These are phyloP conservation scores for Lymantria dispar DNA, from an alignment of 2,888 invertebrate species.

Conservation along the genomic window DNA sequence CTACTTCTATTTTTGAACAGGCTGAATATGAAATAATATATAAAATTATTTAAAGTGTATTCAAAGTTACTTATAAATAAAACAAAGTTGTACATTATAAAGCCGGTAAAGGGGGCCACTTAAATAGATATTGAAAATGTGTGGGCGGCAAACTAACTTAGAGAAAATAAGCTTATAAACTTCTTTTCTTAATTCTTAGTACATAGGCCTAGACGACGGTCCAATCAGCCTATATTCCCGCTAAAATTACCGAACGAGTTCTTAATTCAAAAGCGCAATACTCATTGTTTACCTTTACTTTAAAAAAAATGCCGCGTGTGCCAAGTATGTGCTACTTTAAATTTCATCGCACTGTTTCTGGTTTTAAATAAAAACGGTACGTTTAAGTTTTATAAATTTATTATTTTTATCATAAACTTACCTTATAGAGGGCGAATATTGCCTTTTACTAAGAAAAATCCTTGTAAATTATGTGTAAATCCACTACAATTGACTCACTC, in stretches of 20 bases:
- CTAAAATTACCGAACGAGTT: conserved; percentile 17
- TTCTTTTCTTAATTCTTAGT: too few species aligned
- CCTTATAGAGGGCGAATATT: conserved; percentile 22
- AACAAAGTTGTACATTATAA: too few species aligned
- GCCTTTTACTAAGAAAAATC: conserved; percentile 20
- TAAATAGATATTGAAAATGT: too few species aligned
- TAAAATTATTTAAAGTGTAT: too few species aligned
- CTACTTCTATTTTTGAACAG: too few species aligned
- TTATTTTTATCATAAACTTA: conserved; percentile 12
- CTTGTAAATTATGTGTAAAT: conserved; percentile 24
- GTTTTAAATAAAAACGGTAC: conserved; percentile 3
- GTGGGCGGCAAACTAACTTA: too few species aligned
- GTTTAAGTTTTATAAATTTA: not conserved
- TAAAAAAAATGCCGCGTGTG: conserved; percentile 48
- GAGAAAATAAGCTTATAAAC: too few species aligned
- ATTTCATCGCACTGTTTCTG: conserved; percentile 8
- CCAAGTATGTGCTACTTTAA: conserved; percentile 46
- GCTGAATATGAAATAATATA: too few species aligned
- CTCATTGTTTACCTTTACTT: conserved; percentile 42
- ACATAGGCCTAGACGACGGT: too few species aligned
- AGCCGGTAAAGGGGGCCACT: too few species aligned
- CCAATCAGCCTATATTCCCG: conserved; percentile 7
- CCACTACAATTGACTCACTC: conserved; percentile 35
- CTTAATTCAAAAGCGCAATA: conserved; percentile 11
- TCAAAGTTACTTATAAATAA: too few species aligned